Conservation (phyloP, 2,797 vertebrate species). For the Pachyuromys duprasi region DNA sequence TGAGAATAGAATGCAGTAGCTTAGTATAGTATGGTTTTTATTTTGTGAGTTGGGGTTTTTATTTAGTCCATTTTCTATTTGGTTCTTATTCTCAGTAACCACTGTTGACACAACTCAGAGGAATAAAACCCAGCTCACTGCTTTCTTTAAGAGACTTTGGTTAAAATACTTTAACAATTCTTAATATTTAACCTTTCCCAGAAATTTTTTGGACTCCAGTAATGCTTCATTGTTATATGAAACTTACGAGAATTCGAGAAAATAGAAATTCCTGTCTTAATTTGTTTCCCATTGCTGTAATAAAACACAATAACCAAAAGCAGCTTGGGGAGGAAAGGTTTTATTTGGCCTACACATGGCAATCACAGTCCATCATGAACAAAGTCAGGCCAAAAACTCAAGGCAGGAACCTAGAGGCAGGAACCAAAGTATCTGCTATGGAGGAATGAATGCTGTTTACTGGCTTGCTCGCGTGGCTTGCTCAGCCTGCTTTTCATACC, state of each 20-base stretch:
- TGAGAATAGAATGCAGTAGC: neutral
- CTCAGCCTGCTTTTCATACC: neutral
- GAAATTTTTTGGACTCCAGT: slow-evolving; percentile 16
- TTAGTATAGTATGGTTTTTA: neutral
- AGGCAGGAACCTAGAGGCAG: neutral
- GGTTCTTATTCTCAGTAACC: neutral
- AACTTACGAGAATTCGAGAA: slow-evolving; percentile 24
- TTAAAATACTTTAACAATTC: neutral
- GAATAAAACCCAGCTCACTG: slow-evolving; percentile 14
- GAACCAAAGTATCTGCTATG: neutral
- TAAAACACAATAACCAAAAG: neutral
- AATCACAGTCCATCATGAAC: neutral
- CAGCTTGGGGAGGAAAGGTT: neutral
- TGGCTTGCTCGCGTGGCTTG: neutral
- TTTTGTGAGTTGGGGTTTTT: slow-evolving; percentile 4
- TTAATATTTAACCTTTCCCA: slow-evolving; percentile 50
- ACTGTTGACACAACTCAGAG: neutral
- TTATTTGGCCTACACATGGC: neutral
- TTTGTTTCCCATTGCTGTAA: neutral
- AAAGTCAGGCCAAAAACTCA: neutral
- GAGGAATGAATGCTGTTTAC: neutral
- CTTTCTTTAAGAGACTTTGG: slow-evolving; percentile 41
- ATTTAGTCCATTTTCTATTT: slow-evolving; percentile 10
- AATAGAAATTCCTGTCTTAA: neutral
- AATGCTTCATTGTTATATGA: slow-evolving; percentile 3